phyloP scores from a whole-genome alignment of 2,797 vertebrate genomes.

The Typhlichthys eigenmanni region DNA sequence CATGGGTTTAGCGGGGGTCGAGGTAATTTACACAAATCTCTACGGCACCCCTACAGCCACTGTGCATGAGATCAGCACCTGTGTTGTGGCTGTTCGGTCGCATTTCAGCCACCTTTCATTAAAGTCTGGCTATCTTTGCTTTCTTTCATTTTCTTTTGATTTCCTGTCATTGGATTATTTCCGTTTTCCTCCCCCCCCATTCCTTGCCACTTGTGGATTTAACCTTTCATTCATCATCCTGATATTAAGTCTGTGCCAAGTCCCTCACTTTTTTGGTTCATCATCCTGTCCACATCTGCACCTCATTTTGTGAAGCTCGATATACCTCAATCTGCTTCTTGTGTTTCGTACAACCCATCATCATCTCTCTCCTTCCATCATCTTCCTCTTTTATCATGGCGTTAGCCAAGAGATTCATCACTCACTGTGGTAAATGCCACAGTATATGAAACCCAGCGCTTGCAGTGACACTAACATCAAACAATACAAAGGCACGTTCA shows the following conservation, averaged over 20 bases:
- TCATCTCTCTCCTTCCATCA: background rate
- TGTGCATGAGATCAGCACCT: no score
- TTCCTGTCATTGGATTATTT: background rate
- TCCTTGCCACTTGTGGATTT: no score
- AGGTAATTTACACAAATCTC: constrained; percentile 4
- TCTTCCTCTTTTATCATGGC: background rate
- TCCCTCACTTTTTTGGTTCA: no score
- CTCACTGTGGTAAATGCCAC: no score
- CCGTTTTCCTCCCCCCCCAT: no score
- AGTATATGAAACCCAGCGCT: no score
- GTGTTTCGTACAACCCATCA: background rate
- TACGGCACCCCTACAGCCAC: no score
- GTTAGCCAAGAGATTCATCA: no score
- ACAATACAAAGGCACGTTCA: no score
- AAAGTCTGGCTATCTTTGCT: background rate
- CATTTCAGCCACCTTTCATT: constrained; percentile 15
- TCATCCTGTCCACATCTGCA: background rate
- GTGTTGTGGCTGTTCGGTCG: background rate
- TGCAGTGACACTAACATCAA: no score
- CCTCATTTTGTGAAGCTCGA: background rate
- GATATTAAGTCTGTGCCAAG: no score
- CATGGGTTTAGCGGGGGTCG: constrained; percentile 13
- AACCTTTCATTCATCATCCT: no score
- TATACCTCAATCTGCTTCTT: background rate
- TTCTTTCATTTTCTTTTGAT: background rate